Evolutionary conservation across 2,113 vertebrate genomes (phyloP), one percentile per base, ranked within the genome.

Genomic region (Heteronetta atricapilla): DNA sequence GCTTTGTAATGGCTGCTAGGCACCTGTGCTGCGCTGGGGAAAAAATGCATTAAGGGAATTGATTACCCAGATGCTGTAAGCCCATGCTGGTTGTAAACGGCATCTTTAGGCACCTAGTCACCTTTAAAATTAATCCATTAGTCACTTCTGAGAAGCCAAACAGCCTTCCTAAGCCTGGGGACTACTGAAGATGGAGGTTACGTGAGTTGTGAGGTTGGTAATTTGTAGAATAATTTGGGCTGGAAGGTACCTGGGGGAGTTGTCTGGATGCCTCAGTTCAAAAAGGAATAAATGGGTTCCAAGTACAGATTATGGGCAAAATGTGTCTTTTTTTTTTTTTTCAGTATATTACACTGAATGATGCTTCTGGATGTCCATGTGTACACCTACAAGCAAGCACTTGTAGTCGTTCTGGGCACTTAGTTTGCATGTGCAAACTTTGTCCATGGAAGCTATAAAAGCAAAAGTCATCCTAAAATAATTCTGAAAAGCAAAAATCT

Each of bases 161-260:
- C 11, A 73, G 44, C 31, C 69, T n/a, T 42, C 15, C 46, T 53
- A 48, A 89, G 46, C 50, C 16, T 26, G 42, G 44, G 7, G 31
- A 7, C 44, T 77, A 8, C 72, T 82, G 67, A n/a, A 53, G 55
- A 7, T 31, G 36, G 40, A 9, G 2, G 38, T 83, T 42, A 22
- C 1, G 1, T 8, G 11, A 60, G 14, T 48, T 0, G 1, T 19
- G 67, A 64, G 48, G 11, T 21, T 31, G 13, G 13, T 62, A 1
- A 29, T 8, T 59, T 56, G 63, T 33, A 74, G 33, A 75, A 72
- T 29, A 72, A 31, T 7, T 48, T 67, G 17, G 40, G 18, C n/a
- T 59, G 56, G 55, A 44, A 69, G 14, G 52, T 15, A 25, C 14
- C 11, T 52, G 58, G 23, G 12, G 73, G 53, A 6, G 13, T 63